Conservation (phyloP, 23 tunicate species). For the Clavelina lepadiformis region DNA sequence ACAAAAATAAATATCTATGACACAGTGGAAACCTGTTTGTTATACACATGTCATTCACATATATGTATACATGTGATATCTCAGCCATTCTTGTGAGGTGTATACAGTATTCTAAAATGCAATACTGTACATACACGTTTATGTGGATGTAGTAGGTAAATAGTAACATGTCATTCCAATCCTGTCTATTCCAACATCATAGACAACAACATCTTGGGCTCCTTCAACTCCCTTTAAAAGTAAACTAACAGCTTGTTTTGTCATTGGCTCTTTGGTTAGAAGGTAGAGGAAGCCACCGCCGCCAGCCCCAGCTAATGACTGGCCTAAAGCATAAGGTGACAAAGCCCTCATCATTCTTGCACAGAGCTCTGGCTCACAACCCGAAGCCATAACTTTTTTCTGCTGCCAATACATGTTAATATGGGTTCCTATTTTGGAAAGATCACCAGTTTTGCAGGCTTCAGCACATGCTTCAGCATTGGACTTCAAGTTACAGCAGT, state of each 20-base stretch:
- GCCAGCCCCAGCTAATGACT: slow-evolving; percentile 79
- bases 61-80: too few relatives aligned
- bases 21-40: too few relatives aligned
- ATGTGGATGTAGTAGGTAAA: too few relatives aligned
- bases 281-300: slow-evolving; percentile 87
- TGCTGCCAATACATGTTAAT: slow-evolving; percentile 75
- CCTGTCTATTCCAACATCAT: slow-evolving; percentile 36
- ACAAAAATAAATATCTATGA: too few relatives aligned
- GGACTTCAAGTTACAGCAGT: slow-evolving; percentile 37
- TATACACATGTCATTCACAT: too few relatives aligned
- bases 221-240: slow-evolving; percentile 45
- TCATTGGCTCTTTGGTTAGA: slow-evolving; percentile 46
- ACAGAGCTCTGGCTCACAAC: slow-evolving; percentile 81
- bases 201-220: slow-evolving; percentile 54
- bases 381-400: slow-evolving; percentile 92
- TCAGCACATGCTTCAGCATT: slow-evolving; percentile 62
- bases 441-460: slow-evolving; percentile 23
- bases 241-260: slow-evolving; percentile 12
- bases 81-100: too few relatives aligned
- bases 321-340: slow-evolving; percentile 32
- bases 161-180: slow-evolving; percentile 42
- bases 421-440: slow-evolving; percentile 42
- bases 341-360: slow-evolving; percentile 48
- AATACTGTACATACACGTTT: too few relatives aligned
- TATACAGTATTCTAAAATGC: too few relatives aligned